phyloP scores from a whole-genome alignment of 92 coral and sea anemone species.

The Chrysogorgia sp. region DNA sequence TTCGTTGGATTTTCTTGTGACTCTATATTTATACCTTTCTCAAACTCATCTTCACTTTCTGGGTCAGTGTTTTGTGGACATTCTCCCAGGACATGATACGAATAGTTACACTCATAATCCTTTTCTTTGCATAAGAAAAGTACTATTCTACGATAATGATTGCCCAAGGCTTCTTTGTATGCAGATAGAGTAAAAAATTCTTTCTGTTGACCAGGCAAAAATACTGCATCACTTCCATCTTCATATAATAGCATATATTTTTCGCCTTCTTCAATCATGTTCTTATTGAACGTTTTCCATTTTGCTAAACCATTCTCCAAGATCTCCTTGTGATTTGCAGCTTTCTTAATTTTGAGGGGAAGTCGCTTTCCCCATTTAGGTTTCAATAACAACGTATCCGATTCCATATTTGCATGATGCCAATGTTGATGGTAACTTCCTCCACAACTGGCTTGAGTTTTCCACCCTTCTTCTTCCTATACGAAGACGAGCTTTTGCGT shows the following conservation, averaged over 20 bases:
- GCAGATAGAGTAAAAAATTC: slow-evolving; percentile 45
- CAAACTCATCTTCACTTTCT: too few species aligned
- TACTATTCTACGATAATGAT: slow-evolving; percentile 43
- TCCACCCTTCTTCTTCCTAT: slow-evolving; percentile 4
- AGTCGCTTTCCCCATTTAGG: slow-evolving; percentile 47
- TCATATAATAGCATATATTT: slow-evolving; percentile 54
- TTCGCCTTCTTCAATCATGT: slow-evolving; percentile 32
- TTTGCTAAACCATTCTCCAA: slow-evolving; percentile 22
- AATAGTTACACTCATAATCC: slow-evolving; percentile 25
- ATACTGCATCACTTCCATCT: slow-evolving; percentile 46
- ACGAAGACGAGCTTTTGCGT: slow-evolving; percentile 23
- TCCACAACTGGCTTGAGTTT: slow-evolving; percentile 10
- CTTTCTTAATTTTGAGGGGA: slow-evolving; percentile 31
- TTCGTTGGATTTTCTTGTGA: too few species aligned
- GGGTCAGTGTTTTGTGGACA: too few species aligned
- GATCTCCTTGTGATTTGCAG: slow-evolving; percentile 27
- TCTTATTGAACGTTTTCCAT: slow-evolving; percentile 11
- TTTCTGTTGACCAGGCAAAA: slow-evolving; percentile 49
- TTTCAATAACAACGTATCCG: slow-evolving; percentile 15
- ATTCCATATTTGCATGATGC: slow-evolving; percentile 31
- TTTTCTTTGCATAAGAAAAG: slow-evolving; percentile 36
- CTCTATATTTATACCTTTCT: too few species aligned
- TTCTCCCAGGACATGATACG: slow-evolving; percentile 9
- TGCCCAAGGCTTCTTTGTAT: slow-evolving; percentile 48
- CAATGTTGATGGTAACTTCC: slow-evolving; percentile 41